Evolutionary conservation across 2,888 invertebrate genomes (phyloP).

Genomic region (Amitus sp.): DNA sequence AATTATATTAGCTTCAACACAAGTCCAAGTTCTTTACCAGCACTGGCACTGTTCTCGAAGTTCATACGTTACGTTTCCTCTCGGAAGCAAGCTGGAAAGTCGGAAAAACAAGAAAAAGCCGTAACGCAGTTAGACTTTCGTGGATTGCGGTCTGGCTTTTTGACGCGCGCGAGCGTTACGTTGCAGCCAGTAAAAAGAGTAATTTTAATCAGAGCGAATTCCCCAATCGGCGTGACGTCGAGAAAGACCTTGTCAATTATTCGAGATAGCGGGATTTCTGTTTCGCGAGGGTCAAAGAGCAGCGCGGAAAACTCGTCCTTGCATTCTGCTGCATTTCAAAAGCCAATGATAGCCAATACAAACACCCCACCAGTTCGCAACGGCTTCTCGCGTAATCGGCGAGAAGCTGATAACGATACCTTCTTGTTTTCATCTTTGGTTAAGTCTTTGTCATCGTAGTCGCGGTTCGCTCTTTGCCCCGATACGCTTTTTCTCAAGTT

Average conservation of each 20-base stretch:
- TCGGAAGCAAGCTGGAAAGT: too few relatives aligned
- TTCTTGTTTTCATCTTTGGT: constrained; percentile 30
- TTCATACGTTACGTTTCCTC: too few relatives aligned
- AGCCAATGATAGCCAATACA: constrained; percentile 15
- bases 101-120: too few relatives aligned
- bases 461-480: background rate
- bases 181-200: too few relatives aligned
- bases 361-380: constrained; percentile 11
- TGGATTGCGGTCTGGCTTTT: too few relatives aligned
- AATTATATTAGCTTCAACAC: too few relatives aligned
- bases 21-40: too few relatives aligned
- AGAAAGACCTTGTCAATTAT: constrained; percentile 4
- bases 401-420: constrained; percentile 38
- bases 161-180: too few relatives aligned
- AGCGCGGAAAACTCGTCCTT: constrained; percentile 36
- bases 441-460: constrained; percentile 2
- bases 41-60: too few relatives aligned
- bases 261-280: constrained; percentile 36
- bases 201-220: background rate
- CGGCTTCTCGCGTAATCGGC: constrained; percentile 9
- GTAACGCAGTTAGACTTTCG: too few relatives aligned
- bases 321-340: constrained; percentile 5
- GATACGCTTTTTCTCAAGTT: background rate
- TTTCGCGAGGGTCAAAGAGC: constrained; percentile 35
- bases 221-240: constrained; percentile 12